phyloP scores from a whole-genome alignment of 2,888 invertebrate genomes.

The Ennomos quercinarius region DNA sequence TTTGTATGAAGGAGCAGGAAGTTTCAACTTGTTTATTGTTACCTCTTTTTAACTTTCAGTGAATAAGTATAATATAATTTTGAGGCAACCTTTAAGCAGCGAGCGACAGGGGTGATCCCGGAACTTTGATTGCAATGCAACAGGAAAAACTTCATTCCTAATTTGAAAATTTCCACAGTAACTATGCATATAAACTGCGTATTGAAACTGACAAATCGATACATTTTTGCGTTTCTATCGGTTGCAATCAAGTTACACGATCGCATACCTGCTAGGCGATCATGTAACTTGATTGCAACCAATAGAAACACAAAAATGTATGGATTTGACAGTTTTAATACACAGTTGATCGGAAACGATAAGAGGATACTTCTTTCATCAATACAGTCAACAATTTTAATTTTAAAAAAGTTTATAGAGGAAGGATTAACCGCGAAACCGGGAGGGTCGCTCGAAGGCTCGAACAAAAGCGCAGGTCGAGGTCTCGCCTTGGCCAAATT shows the following conservation, averaged over 20 bases:
- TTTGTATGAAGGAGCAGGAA: neutral
- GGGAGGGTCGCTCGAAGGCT: slow-evolving; percentile 56
- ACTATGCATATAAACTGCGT: too few relatives aligned
- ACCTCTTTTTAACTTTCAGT: slow-evolving; percentile 10
- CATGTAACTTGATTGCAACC: too few relatives aligned
- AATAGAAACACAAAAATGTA: too few relatives aligned
- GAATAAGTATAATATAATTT: slow-evolving; percentile 15
- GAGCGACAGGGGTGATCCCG: neutral
- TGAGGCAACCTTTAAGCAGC: slow-evolving; percentile 10
- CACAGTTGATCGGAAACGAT: slow-evolving; percentile 12
- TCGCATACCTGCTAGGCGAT: too few relatives aligned
- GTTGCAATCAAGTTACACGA: too few relatives aligned
- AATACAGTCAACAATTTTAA: slow-evolving; percentile 13
- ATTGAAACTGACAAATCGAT: too few relatives aligned
- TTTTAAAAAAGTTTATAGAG: slow-evolving; percentile 54
- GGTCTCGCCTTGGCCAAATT: slow-evolving; percentile 76
- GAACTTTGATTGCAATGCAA: too few relatives aligned
- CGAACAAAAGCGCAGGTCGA: slow-evolving; percentile 73
- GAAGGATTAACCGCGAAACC: slow-evolving; percentile 62
- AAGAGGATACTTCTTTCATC: slow-evolving; percentile 11
- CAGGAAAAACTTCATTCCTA: too few relatives aligned
- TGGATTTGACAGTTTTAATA: too few relatives aligned
- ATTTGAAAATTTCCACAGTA: too few relatives aligned
- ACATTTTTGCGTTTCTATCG: too few relatives aligned
- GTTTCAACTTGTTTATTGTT: slow-evolving; percentile 8